phyloP scores from a whole-genome alignment of 2,113 vertebrate species.

The Gorsachius goisagi region DNA sequence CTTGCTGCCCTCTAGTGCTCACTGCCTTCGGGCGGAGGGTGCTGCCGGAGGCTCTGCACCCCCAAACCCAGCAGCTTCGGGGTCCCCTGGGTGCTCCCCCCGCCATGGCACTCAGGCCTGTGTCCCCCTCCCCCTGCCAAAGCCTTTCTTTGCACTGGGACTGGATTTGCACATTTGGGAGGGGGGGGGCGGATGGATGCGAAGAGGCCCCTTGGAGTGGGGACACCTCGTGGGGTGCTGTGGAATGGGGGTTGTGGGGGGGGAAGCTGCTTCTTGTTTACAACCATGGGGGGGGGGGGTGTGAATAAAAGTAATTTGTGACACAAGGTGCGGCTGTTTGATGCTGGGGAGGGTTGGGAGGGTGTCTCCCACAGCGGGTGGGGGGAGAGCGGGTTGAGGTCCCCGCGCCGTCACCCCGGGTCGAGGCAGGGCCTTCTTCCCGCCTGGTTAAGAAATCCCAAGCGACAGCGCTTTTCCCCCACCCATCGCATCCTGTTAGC shows the following conservation, averaged over 20 bases:
- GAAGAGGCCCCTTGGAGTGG: neutral
- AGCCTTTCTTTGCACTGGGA: neutral
- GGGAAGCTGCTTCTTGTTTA: constrained; percentile 52
- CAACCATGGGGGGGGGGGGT: neutral
- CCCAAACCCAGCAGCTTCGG: neutral
- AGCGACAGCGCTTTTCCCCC: neutral
- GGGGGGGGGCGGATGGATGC: neutral
- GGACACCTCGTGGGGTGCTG: neutral
- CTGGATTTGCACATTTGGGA: constrained; percentile 4
- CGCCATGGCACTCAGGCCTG: neutral
- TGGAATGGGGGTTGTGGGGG: neutral
- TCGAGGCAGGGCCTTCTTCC: neutral
- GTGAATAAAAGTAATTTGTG: constrained; percentile 64
- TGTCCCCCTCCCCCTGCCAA: neutral
- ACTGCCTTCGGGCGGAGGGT: neutral
- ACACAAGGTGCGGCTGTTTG: neutral
- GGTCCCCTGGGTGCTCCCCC: neutral
- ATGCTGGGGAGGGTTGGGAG: neutral
- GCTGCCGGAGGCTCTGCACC: neutral
- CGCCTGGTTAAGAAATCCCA: neutral
- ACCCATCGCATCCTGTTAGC: constrained; percentile 21
- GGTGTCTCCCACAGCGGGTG: neutral
- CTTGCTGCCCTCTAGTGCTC: constrained; percentile 67
- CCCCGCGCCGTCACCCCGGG: rapidly evolving
- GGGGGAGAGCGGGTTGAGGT: neutral